Percentiles rank a stretch among this genome's conserved stretches.
phyloP scores from a whole-genome alignment of 92 coral and sea anemone genomes.

The Heliopora coerulea region DNA sequence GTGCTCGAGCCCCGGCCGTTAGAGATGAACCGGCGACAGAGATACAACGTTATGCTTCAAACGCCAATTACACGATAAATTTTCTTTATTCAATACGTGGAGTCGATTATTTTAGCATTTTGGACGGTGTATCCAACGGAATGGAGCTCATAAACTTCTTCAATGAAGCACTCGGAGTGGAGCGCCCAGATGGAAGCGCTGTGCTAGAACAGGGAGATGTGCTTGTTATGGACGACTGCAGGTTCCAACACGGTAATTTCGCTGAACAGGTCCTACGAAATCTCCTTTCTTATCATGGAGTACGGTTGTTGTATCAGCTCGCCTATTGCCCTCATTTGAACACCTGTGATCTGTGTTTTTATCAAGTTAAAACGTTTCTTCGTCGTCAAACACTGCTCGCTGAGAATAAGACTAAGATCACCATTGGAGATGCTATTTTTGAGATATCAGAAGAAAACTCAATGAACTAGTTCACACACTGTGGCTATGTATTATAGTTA shows the following conservation, averaged over 20 bases:
- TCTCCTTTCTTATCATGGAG: constrained; percentile 50
- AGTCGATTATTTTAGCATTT: constrained; percentile 49
- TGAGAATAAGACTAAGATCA: constrained; percentile 46
- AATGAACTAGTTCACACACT: constrained; percentile 52
- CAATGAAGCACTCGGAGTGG: constrained; percentile 44
- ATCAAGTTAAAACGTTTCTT: constrained; percentile 45
- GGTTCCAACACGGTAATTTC: constrained; percentile 64
- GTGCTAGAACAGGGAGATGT: constrained; percentile 48
- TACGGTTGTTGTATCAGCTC: constrained; percentile 60
- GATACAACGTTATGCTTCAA: constrained; percentile 65
- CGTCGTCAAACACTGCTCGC: constrained; percentile 45
- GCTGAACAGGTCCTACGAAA: constrained; percentile 58
- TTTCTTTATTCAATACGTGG: constrained; percentile 56
- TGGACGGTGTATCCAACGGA: constrained; percentile 59
- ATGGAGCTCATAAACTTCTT: constrained; percentile 52
- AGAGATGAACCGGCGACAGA: constrained; percentile 56
- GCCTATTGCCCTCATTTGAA: constrained; percentile 57
- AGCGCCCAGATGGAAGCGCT: constrained; percentile 51
- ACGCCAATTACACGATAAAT: constrained; percentile 58
- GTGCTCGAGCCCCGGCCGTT: constrained; percentile 47
- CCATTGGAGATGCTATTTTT: constrained; percentile 39
- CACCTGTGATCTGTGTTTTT: constrained; percentile 54
- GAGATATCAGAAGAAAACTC: constrained; percentile 50
- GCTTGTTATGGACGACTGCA: constrained; percentile 62
- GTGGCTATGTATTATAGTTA: too few relatives aligned